Evolutionary conservation across 2,113 vertebrate genomes (phyloP), one percentile per base, ranked within the genome.

Genomic region (Hypocryptadius cinnamomeus): DNA sequence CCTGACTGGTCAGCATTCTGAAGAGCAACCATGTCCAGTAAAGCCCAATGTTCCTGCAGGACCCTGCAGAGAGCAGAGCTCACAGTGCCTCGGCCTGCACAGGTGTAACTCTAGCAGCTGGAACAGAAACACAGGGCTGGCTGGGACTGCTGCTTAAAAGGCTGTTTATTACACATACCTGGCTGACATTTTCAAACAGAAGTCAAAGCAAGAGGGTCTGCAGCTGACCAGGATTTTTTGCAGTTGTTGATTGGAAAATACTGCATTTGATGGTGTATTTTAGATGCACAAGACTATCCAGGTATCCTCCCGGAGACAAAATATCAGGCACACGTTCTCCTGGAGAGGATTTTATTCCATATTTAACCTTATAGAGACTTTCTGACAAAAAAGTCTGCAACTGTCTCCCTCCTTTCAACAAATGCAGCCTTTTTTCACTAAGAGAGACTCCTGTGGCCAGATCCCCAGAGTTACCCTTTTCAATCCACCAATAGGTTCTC

Each of bases 31-130:
- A 0, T n/a, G 50, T 33, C 5, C 1, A 1, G 33, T 31, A 33
- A 56, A 48, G 40, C 23, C 8, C 8, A 23, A 2, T 0, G 0
- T 15, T 15, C 44, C 35, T 15, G 28, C 51, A 53, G 22, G 72
- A 20, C 24, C 21, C 33, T 7, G 7, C 21, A 61, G 33, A 53
- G 44, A 35, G 45, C 44, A 28, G 60, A 64, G 81, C 64, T 47
- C 68, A 12, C 13, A 1, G 13, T 1, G 11, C 3, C 51, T 28
- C 16, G 5, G 9, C 57, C 47, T 40, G 51, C n/a, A 25, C 79
- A 27, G 48, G 27, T 9, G 31, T 27, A 13, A 37, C 13, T 21
- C 61, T 6, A 11, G 6, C 70, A 15, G 37, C 70, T 40, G 15
- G 2, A 30, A 78, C 65, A 39, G 50, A 50, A 50, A 27, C 35